A percentile compares a stretch with the other conserved stretches of the same genome.
phyloP scores from a whole-genome alignment of 2,113 vertebrate genomes.

The Arizona elegans region DNA sequence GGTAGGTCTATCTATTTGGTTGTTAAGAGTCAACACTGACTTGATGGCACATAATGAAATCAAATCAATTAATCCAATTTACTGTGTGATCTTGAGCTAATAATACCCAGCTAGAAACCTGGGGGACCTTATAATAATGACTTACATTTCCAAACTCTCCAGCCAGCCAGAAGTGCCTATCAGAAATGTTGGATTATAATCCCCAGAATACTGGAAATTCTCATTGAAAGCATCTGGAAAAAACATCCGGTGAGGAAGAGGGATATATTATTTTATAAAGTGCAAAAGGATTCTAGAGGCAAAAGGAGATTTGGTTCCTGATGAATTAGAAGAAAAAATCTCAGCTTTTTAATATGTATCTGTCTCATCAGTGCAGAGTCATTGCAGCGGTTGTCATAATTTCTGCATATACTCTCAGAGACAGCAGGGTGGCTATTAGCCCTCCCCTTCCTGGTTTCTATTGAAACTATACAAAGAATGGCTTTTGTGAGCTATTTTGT shows the following conservation, averaged over 20 bases:
- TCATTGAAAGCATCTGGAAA: neutral
- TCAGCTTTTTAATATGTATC: constrained; percentile 24
- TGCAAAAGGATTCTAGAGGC: neutral
- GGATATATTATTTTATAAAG: neutral
- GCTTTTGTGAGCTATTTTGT: neutral
- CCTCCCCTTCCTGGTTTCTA: neutral
- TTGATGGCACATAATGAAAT: neutral
- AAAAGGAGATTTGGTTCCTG: neutral
- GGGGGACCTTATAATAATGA: neutral
- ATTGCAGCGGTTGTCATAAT: constrained; percentile 5
- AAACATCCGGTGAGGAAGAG: neutral
- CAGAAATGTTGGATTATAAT: neutral
- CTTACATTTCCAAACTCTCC: neutral
- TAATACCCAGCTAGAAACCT: neutral
- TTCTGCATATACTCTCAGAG: neutral
- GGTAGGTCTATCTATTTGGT: neutral
- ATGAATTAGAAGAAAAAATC: neutral
- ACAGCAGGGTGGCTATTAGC: neutral
- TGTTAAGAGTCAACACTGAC: neutral
- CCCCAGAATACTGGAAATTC: neutral
- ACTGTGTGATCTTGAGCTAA: neutral
- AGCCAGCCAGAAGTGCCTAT: neutral
- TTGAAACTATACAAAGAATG: neutral
- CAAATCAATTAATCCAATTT: neutral
- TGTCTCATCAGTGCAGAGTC: constrained; percentile 23